Evolutionary conservation across 2,797 vertebrate genomes (phyloP), one percentile per base, ranked within the genome.

Genomic region (Remorina albescens): DNA sequence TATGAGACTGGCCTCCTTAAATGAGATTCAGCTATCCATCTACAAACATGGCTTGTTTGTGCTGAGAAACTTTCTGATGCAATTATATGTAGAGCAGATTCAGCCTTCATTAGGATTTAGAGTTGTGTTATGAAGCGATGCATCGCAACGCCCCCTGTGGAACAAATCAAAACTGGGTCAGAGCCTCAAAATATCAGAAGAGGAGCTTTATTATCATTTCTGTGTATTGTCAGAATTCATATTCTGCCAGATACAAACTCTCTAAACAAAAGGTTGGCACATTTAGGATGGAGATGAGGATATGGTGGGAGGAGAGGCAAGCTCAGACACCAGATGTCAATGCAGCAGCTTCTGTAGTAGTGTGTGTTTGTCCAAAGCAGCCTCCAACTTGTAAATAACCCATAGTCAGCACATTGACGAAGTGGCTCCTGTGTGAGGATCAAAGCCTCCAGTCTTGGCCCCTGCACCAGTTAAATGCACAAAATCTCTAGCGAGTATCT

Each of bases 131-230:
- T 84, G 62, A 81, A 78, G 74, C 36, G n/a, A 46, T 71, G 82
- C 59, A 78, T 85, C 41, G 10, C 70, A 80, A 74, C 49, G 41
- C 72, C 79, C 85, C 87, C 82, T 3, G 23, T 87, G 80, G 84
- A 90, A 86, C 75, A 81, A 85, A 90, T 85, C 89, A 78, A 89
- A 93, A 92, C 85, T 93, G 91, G 92, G 92, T 92, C 92, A 93
- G 80, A 88, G 88, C 78, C 86, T 90, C 59, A 74, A 81, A 91
- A 90, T 88, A 91, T 86, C 84, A 87, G 75, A 85, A 85, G 70
- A 86, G 67, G 64, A 87, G 86, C 76, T 81, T 91, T 84, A 91
- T 90, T 91, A 90, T 86, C 58, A 86, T 87, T 68, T 81, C 81
- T 82, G 78, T 83, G 83, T 84, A 77, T 86, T 89, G 85, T 87